Base-by-base conservation (phyloP, 2,888 invertebrate genomes). In the Ormyrus rosae region DNA sequence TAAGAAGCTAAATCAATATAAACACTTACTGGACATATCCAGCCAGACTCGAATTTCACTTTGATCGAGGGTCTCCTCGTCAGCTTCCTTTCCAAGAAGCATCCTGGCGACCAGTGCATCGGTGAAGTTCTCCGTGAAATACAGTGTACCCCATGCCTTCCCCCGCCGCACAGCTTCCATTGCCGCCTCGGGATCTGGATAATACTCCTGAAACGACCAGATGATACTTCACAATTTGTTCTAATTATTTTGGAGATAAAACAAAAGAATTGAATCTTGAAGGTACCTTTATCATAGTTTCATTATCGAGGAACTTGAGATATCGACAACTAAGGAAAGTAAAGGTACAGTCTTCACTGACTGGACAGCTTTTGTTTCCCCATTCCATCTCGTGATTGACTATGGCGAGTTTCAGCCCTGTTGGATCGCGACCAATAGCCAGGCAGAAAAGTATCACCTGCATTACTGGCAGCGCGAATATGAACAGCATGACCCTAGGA, bases 381-480 rank as follows among this genome's bases (percentile, higher is more conserved):
- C 88, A 91, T 78, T 86, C 82, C 92, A 93, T 93, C 91, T 96
- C 96, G 82, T 93, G 91, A 89, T 96, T 96, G 69, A 95, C 94
- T 87, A 97, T 94, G 58, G 97, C 97, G 88, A 98, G 90, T 86
- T 93, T 95, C 5, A 98, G 92, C 69, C 95, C 96, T 79, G 94
- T 95, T 0, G 97, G 97, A 90, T 97, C 97, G 48, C 96, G 93
- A 69, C 97, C 97, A 84, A 97, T 97, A 80, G 98, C 98, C 90
- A 97, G 91, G 90, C 98, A 98, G 93, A 98, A 98, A 79, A 98
- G 94, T 78, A 97, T 96, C 82, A 98, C 97, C 92, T 98, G 97
- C 94, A 98, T 95, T 50, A 97, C 96, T n/a, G 98, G 98, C 86
- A 98, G 91, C 55, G 97, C 96, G 91, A 98, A 98, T 88, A 98